Conservation (phyloP, 2,888 invertebrate genomes). For the Drosophila multiciliata region DNA sequence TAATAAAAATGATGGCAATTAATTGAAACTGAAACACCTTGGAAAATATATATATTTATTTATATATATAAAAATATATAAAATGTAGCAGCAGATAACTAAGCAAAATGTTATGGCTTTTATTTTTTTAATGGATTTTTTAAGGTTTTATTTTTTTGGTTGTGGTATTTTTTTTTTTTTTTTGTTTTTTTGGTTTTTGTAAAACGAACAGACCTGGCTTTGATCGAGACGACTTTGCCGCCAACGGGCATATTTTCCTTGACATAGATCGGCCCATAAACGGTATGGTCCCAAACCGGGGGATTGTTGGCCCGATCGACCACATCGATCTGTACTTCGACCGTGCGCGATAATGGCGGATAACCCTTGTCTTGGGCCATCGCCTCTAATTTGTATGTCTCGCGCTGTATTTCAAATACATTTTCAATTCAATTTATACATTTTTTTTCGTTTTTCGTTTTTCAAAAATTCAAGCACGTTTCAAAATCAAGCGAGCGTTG, state of each 20-base stretch:
- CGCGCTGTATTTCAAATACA: slow-evolving; percentile 88
- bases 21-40: slow-evolving; percentile 38
- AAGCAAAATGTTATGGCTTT: slow-evolving; percentile 63
- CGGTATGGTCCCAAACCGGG: slow-evolving; percentile 98
- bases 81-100: slow-evolving; percentile 40
- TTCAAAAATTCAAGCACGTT: slow-evolving; percentile 52
- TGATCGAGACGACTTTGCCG: slow-evolving; percentile 98
- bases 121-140: slow-evolving; percentile 6
- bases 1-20: slow-evolving; percentile 15
- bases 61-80: background rate
- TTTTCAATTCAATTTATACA: slow-evolving; percentile 30
- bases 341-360: slow-evolving; percentile 97
- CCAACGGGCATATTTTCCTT: slow-evolving; percentile 99
- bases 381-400: slow-evolving; percentile 99
- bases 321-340: slow-evolving; percentile 99
- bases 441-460: slow-evolving; percentile 25
- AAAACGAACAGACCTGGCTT: slow-evolving; percentile 96
- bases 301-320: slow-evolving; percentile 99
- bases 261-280: slow-evolving; percentile 98
- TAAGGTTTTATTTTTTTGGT: slow-evolving; percentile 26
- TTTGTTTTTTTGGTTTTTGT: slow-evolving; percentile 36
- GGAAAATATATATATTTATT: slow-evolving; percentile 24
- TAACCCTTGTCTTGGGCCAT: slow-evolving; percentile 99
- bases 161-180: slow-evolving; percentile 11
- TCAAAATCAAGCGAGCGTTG: slow-evolving; percentile 72